A percentile compares a stretch with the other conserved stretches of the same genome.
These are phyloP conservation scores for Lissocephala sabroskyi DNA, from an alignment of 2,888 invertebrate species.

Conservation along the genomic window DNA sequence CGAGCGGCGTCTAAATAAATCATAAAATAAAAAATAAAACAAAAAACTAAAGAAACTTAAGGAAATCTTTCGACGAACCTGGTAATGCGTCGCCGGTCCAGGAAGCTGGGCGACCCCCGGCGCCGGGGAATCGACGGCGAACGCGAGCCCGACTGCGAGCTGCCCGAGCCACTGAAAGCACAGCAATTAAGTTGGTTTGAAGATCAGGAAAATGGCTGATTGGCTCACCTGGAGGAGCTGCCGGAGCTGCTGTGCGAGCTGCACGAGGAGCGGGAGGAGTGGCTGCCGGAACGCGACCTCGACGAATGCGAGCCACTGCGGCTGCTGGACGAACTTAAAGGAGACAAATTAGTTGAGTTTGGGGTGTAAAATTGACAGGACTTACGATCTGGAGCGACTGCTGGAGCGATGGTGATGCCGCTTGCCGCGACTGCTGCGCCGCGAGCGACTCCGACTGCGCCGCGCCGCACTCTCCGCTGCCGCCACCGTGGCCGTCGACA, in stretches of 20 bases:
- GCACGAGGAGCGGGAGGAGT: constrained; percentile 68
- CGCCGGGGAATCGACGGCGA: constrained; percentile 94
- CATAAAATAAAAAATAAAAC: constrained; percentile 27
- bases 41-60: constrained; percentile 13
- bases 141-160: constrained; percentile 75
- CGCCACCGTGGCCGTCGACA: constrained; percentile 70
- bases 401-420: constrained; percentile 51
- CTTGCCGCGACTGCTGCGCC: constrained; percentile 53
- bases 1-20: constrained; percentile 60
- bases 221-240: constrained; percentile 66
- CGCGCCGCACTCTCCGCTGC: constrained; percentile 68
- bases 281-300: constrained; percentile 63
- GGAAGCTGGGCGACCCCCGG: constrained; percentile 94
- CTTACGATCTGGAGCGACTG: constrained; percentile 73
- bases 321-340: constrained; percentile 70
- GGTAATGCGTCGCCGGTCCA: constrained; percentile 93
- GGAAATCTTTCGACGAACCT: constrained; percentile 77
- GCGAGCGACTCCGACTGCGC: constrained; percentile 68
- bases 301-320: constrained; percentile 65
- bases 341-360: neutral
- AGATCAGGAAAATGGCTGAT: no score
- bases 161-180: constrained; percentile 51
- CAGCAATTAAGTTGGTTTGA: neutral
- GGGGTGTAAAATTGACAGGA: constrained; percentile 4
- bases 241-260: constrained; percentile 69